Base-by-base conservation (phyloP, 1,140 invertebrate species). In the Trichonephila clavata region DNA sequence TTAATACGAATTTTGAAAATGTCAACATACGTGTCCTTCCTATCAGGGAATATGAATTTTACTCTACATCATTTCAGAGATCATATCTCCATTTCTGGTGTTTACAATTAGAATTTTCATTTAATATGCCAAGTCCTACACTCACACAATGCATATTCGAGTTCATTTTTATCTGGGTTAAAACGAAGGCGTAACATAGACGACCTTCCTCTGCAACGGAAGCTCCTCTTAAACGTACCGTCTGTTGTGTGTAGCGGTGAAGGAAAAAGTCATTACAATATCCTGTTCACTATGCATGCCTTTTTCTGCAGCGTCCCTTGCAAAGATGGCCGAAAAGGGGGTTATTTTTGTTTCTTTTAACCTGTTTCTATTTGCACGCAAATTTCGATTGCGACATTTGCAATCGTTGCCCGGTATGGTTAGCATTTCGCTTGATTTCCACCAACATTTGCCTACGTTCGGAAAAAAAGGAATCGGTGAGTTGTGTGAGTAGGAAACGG, bases 231-330 rank as follows among this genome's bases (percentile, higher is more conserved):
- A 32, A 68, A 39, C 13, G 71, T 77, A 77, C 71, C 27, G 71
- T 77, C 71, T 77, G 71, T 27, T 39, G 24, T 39, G 13, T n/a
- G 10, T 16, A 16, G 68, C 68, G n/a, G 14, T 5, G 27, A 32
- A 77, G 71, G 71, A 77, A 77, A 77, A 39, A 39, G 71, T 18
- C 32, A 77, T 77, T 77, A 77, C 71, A 77, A 77, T 77, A 77
- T 77, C 71, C 71, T 77, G 71, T 77, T 77, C 27, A 32, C 16
- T 32, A 8, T 39, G 71, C 71, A 18, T 32, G 71, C 32, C 14
- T 77, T 77, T 77, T 77, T 77, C 27, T 13, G 24, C 24, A 24
- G 6, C 71, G 18, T 77, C 71, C 71, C 71, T 32, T 27, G 27
- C 71, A 77, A 39, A 77, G 71, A 77, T 77, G 71, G 27, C 71